phyloP scores from a whole-genome alignment of 2,888 invertebrate genomes.

The Tanypteryx hageni region DNA sequence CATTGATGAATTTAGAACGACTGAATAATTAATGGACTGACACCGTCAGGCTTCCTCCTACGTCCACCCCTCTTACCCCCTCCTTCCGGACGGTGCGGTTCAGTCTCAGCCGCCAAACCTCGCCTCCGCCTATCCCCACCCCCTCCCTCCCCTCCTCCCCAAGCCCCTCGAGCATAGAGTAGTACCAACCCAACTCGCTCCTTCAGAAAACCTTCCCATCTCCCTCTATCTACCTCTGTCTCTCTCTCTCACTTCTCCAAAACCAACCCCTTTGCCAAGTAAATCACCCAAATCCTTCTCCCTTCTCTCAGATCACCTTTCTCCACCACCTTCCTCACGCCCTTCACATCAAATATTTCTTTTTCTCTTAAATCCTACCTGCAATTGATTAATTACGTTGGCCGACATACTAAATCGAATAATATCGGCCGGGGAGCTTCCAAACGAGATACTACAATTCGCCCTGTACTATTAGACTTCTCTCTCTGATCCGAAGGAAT shows the following conservation, averaged over 20 bases:
- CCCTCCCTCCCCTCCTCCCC: neutral
- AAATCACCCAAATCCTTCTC: neutral
- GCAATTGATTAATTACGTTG: constrained; percentile 42
- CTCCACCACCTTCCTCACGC: neutral
- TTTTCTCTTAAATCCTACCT: neutral
- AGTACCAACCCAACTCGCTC: constrained; percentile 10
- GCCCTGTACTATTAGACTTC: too few species aligned
- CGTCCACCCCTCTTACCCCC: neutral
- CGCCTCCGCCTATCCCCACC: neutral
- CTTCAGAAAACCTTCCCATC: constrained; percentile 15
- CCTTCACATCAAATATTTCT: too few species aligned
- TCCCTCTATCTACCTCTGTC: too few species aligned
- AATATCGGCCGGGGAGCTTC: neutral
- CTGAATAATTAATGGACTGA: constrained; percentile 63
- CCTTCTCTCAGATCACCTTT: neutral
- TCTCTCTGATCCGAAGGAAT: neutral
- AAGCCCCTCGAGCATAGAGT: neutral
- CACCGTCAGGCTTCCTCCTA: constrained; percentile 41
- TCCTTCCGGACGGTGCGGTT: neutral
- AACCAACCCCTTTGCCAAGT: neutral
- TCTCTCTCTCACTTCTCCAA: neutral
- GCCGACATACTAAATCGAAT: constrained; percentile 18
- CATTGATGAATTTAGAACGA: constrained; percentile 55
- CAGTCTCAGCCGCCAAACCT: neutral
- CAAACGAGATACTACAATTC: neutral